Evolutionary conservation across 1,140 invertebrate genomes (phyloP).

Genomic region (Drosophila tani): DNA sequence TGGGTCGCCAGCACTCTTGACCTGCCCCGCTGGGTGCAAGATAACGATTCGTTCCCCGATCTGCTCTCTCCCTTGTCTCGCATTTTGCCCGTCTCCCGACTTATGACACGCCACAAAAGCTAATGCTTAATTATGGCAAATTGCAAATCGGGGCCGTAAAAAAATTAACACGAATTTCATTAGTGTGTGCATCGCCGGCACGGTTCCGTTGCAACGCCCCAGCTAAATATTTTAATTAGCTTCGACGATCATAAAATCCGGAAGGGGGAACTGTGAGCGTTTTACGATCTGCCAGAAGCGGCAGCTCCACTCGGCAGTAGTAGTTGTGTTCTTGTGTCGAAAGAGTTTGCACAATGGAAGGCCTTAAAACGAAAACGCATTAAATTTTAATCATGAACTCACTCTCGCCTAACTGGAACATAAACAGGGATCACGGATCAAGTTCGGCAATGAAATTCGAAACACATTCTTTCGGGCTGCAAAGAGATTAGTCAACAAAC

Average conservation of each 20-base stretch:
- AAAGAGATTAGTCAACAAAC: slow-evolving; percentile 50
- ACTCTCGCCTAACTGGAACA: slow-evolving; percentile 46
- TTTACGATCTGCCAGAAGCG: slow-evolving; percentile 78
- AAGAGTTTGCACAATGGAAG: slow-evolving; percentile 62
- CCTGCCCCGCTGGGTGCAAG: slow-evolving; percentile 29
- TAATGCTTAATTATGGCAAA: slow-evolving; percentile 83
- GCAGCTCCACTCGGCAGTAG: slow-evolving; percentile 22
- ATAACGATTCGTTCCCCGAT: slow-evolving; percentile 31
- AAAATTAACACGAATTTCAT: slow-evolving; percentile 75
- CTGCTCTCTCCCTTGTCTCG: neutral
- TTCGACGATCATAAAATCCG: slow-evolving; percentile 60
- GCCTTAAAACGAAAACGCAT: slow-evolving; percentile 70
- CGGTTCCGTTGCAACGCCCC: slow-evolving; percentile 42
- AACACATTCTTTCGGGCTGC: slow-evolving; percentile 27
- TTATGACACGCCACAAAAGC: slow-evolving; percentile 46
- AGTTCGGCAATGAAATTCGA: slow-evolving; percentile 45
- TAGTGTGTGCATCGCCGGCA: slow-evolving; percentile 26
- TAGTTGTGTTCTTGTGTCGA: slow-evolving; percentile 19
- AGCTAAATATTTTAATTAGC: slow-evolving; percentile 82
- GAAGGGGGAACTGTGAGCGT: slow-evolving; percentile 49
- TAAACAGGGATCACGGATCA: slow-evolving; percentile 56
- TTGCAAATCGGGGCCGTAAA: slow-evolving; percentile 69
- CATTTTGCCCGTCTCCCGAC: neutral
- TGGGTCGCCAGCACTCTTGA: slow-evolving; percentile 68
- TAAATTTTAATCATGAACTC: slow-evolving; percentile 60